Conservation (phyloP, 2,113 vertebrate species). For the Piprites chloris region DNA sequence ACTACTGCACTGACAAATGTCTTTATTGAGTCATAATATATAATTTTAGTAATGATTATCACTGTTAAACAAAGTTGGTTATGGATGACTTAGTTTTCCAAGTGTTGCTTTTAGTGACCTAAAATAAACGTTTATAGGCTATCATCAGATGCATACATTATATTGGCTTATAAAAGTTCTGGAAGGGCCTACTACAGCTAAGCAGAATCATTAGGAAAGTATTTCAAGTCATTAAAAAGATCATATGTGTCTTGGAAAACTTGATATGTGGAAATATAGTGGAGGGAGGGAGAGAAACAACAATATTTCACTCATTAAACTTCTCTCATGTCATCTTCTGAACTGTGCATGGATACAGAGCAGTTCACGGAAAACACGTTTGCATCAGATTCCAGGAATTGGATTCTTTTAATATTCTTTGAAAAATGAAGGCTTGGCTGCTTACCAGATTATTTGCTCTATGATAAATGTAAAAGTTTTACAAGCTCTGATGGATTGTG, state of each 20-base stretch:
- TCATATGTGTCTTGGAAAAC: conserved; percentile 36
- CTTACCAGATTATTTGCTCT: conserved; percentile 60
- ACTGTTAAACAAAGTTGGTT: not conserved
- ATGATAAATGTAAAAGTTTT: conserved; percentile 60
- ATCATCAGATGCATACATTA: not conserved
- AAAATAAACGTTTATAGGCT: not conserved
- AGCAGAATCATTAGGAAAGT: conserved; percentile 48
- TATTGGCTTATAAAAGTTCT: not conserved
- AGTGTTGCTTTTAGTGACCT: not conserved
- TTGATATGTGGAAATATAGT: conserved; percentile 27
- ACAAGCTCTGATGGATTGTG: conserved; percentile 47
- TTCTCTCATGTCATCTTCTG: conserved; percentile 13
- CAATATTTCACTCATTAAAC: conserved; percentile 57
- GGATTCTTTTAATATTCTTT: conserved; percentile 47
- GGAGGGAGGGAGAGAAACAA: not conserved
- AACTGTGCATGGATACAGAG: not conserved
- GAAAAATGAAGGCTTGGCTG: conserved; percentile 64
- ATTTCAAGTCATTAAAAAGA: conserved; percentile 50
- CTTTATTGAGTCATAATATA: not conserved
- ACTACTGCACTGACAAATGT: not conserved
- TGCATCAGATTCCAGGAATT: conserved; percentile 43
- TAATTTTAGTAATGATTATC: not conserved
- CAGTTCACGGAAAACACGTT: conserved; percentile 46
- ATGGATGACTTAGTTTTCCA: not conserved
- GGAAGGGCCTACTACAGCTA: not conserved